A percentile compares a stretch with the other conserved stretches of the same genome.
phyloP scores from a whole-genome alignment of 1,140 invertebrate genomes.

The Rhagoletis zephyria region DNA sequence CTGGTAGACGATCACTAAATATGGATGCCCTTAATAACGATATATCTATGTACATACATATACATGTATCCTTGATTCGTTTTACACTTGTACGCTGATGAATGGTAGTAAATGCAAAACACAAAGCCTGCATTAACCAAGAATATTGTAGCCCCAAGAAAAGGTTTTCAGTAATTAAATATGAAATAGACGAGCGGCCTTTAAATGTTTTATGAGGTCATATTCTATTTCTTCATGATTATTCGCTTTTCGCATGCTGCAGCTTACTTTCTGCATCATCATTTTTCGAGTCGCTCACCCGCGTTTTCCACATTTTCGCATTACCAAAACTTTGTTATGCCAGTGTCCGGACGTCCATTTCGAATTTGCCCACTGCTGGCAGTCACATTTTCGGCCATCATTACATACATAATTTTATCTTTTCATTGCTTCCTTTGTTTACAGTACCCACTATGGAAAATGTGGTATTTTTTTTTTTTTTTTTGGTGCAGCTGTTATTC shows the following conservation, averaged over 20 bases:
- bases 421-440: slow-evolving; percentile 26
- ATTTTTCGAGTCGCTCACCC: background rate
- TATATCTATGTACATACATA: no score
- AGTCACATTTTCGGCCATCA: slow-evolving; percentile 35
- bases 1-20: no score
- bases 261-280: background rate
- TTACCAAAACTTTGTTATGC: background rate
- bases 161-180: slow-evolving; percentile 26
- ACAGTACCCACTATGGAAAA: background rate
- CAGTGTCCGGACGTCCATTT: background rate
- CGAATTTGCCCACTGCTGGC: background rate
- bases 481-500: background rate
- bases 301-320: background rate
- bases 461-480: background rate
- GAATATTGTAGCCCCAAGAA: background rate
- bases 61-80: no score
- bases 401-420: slow-evolving; percentile 47
- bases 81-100: no score
- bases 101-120: no score
- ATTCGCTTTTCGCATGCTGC: background rate
- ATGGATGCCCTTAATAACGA: no score
- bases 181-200: background rate
- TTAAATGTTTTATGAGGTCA: slow-evolving; percentile 12
- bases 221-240: background rate
- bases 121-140: no score